A percentile compares a stretch with the other conserved stretches of the same genome.
phyloP scores from a whole-genome alignment of 2,888 invertebrate species.

The Tinea semifulvella region DNA sequence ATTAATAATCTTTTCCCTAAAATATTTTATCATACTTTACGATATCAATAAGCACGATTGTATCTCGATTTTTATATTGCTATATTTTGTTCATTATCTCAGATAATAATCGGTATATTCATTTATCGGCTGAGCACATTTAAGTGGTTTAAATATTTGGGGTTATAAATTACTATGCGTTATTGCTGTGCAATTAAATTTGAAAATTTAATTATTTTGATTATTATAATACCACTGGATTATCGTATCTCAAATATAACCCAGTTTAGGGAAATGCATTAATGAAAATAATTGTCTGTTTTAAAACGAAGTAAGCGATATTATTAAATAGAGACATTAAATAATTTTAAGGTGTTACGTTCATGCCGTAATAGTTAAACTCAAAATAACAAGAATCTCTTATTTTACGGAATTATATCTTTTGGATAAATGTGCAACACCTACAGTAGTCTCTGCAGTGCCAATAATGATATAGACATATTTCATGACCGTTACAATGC shows the following conservation, averaged over 20 bases:
- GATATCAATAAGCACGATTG: not conserved
- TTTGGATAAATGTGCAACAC: no score
- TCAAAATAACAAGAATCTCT: no score
- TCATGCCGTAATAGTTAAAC: no score
- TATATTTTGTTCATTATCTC: not conserved
- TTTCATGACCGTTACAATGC: no score
- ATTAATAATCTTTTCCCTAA: conserved; percentile 2
- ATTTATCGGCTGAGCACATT: not conserved
- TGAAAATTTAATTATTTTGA: not conserved
- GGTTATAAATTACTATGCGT: not conserved
- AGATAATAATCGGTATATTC: not conserved
- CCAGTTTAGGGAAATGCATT: no score
- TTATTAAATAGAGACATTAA: no score
- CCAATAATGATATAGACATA: no score
- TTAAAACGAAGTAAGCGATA: no score
- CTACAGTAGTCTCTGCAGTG: no score
- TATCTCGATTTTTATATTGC: not conserved
- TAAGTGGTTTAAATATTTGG: conserved; percentile 3
- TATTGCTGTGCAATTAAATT: not conserved
- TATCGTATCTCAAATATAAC: not conserved
- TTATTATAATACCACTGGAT: not conserved
- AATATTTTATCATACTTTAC: conserved; percentile 1
- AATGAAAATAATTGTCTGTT: no score
- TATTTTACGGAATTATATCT: no score
- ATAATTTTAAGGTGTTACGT: no score